Percentiles rank a stretch among this genome's conserved stretches.
Conservation (phyloP, 1,140 invertebrate genomes). For the Brachionus asplanchnoidis region DNA sequence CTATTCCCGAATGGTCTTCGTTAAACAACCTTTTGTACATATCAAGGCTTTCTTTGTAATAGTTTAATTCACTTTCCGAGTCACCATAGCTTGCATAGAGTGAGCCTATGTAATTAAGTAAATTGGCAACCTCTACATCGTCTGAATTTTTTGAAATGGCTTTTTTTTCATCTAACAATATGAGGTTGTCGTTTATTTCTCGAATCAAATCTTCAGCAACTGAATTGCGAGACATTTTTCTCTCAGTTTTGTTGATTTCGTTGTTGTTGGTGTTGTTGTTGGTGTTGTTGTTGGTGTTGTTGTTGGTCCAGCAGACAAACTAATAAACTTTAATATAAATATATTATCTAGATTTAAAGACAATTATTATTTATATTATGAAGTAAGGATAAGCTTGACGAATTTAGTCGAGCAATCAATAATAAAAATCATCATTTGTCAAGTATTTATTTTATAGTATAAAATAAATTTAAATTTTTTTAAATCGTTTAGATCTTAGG, state of each 20-base stretch:
- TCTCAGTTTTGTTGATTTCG: too few relatives aligned
- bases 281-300: too few relatives aligned
- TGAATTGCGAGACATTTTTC: neutral
- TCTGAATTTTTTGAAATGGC: neutral
- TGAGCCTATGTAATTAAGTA: neutral
- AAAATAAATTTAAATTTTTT: neutral
- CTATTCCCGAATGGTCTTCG: neutral
- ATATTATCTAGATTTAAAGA: neutral
- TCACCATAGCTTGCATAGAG: constrained; percentile 9
- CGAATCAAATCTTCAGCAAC: neutral
- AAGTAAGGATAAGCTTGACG: neutral
- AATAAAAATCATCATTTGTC: neutral
- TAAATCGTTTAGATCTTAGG: neutral
- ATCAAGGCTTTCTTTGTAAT: constrained; percentile 22
- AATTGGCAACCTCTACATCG: constrained; percentile 8
- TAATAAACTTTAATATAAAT: neutral
- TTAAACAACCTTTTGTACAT: constrained; percentile 6
- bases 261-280: too few relatives aligned
- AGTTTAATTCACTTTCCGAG: neutral
- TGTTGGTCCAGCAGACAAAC: too few relatives aligned
- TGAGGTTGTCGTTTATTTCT: neutral
- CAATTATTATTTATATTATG: neutral
- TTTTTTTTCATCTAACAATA: neutral
- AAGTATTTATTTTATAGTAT: neutral
- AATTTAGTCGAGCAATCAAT: neutral